Base-by-base conservation (phyloP, 1,140 invertebrate species). In the Drosophila kanapiae region DNA sequence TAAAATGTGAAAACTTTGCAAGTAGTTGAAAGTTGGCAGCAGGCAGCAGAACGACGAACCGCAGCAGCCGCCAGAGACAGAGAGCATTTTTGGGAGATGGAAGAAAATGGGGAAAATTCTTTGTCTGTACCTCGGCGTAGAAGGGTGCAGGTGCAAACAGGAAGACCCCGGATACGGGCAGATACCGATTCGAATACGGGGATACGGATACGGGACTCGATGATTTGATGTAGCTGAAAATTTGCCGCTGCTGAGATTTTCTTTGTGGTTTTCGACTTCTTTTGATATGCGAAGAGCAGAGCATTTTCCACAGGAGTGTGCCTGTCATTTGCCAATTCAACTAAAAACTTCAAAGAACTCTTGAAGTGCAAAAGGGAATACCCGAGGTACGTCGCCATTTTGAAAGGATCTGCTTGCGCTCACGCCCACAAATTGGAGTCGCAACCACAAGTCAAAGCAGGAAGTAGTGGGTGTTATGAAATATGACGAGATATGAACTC, bases 231-330 rank as follows among this genome's bases (percentile, higher is more conserved):
- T 75, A 75, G 80, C 63, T 57, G 56, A 79, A 78, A 77, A 78
- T 67, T 68, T 81, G 63, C 70, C 74, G 82, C 80, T 81, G 83
- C 77, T 78, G 87, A 91, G 87, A 91, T 91, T 87, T 91, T 91
- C 87, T 84, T 87, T 91, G 87, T 87, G 87, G 87, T 82, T 91
- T 54, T 83, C 67, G 60, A 80, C 61, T 91, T 91, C 87, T 87
- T 91, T 91, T 91, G 87, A 91, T 84, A 91, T 81, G 62, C 13
- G 35, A 23, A 23, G 53, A 54, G 53, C 53, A 70, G 67, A 69
- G 48, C 61, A 70, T 78, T 80, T 80, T 69, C 67, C 76, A 54
- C 47, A 51, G 57, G 45, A 51, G 37, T 37, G 35, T 43, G 29
- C 62, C 74, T 69, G 75, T 77, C 75, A 77, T 77, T 69, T 77